These are phyloP conservation scores for Dyspetes luteomarginatus DNA, from an alignment of 2,888 invertebrate species.

Conservation along the genomic window DNA sequence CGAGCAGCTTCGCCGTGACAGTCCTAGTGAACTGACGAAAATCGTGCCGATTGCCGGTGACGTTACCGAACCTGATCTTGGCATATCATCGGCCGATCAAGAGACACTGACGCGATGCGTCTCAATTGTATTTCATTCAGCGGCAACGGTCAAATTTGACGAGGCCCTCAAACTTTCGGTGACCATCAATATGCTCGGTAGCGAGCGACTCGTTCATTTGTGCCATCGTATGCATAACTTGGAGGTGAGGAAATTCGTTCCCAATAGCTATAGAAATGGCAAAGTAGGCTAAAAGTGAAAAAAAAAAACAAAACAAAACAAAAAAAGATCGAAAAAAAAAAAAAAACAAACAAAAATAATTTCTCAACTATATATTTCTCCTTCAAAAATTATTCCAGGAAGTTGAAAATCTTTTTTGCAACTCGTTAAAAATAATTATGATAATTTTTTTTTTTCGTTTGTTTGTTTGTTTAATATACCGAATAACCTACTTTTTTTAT, in stretches of 20 bases:
- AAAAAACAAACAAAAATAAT: not conserved
- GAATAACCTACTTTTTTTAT: too few relatives aligned
- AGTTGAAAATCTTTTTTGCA: too few relatives aligned
- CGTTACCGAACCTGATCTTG: conserved; percentile 86
- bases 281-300: not conserved
- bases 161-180: conserved; percentile 89
- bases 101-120: conserved; percentile 85
- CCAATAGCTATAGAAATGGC: not conserved
- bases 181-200: conserved; percentile 91
- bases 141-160: conserved; percentile 93
- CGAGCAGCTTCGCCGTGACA: conserved; percentile 85
- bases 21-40: conserved; percentile 86
- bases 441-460: too few relatives aligned
- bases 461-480: too few relatives aligned
- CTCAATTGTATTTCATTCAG: conserved; percentile 92
- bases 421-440: too few relatives aligned
- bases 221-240: conserved; percentile 89
- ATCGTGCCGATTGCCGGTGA: conserved; percentile 88
- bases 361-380: not conserved
- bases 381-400: too few relatives aligned
- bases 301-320: not conserved
- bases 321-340: not conserved
- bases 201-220: conserved; percentile 88
- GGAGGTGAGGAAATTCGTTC: conserved; percentile 84
- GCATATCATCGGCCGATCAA: conserved; percentile 85